Conservation (phyloP, 2,888 invertebrate species). For the Drepana falcataria region DNA sequence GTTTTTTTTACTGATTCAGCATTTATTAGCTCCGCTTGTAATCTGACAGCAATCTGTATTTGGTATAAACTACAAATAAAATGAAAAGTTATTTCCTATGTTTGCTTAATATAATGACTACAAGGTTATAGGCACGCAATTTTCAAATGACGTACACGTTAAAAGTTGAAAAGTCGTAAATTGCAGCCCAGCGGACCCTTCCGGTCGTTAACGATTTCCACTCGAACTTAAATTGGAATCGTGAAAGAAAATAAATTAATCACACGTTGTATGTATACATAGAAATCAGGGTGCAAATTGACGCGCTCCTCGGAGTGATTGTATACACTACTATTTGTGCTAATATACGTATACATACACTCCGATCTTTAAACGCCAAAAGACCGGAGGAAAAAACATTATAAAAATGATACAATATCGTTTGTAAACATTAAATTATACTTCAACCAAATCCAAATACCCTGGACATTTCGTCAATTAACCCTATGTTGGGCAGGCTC, state of each 20-base stretch:
- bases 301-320: constrained; percentile 12
- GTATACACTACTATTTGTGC: background rate
- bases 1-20: constrained; percentile 34
- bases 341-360: constrained; percentile 7
- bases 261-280: constrained; percentile 47
- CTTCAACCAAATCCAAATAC: no score
- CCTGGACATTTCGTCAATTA: no score
- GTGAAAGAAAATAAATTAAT: constrained; percentile 75
- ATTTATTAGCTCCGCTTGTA: constrained; percentile 49
- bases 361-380: constrained; percentile 8
- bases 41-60: constrained; percentile 60
- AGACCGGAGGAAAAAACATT: no score
- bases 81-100: constrained; percentile 58
- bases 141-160: constrained; percentile 60
- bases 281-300: constrained; percentile 14
- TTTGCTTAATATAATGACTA: constrained; percentile 68
- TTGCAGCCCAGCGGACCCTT: constrained; percentile 73
- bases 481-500: no score
- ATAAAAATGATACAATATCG: no score
- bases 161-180: constrained; percentile 65
- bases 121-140: constrained; percentile 59
- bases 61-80: constrained; percentile 45
- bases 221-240: constrained; percentile 63
- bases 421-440: no score
- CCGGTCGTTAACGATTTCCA: constrained; percentile 69